phyloP scores from a whole-genome alignment of 1,140 invertebrate species.

The Drosophila aff. region DNA sequence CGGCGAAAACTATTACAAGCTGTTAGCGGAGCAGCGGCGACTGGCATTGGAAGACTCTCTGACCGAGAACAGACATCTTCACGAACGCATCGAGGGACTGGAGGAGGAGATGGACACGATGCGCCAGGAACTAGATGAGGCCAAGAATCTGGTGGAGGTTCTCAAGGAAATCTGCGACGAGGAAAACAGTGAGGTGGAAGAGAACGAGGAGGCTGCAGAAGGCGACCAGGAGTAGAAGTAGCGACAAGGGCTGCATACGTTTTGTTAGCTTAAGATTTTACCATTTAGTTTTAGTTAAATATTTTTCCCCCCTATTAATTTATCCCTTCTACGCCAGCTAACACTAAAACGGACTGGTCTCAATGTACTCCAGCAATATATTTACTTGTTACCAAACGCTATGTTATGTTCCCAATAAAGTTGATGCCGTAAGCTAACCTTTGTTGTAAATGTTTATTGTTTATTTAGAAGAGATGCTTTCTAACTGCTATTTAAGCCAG shows the following conservation, averaged over 20 bases:
- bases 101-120: constrained; percentile 88
- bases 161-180: constrained; percentile 86
- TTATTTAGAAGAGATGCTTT: background rate
- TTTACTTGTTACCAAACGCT: constrained; percentile 62
- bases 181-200: constrained; percentile 61
- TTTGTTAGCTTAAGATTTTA: constrained; percentile 54
- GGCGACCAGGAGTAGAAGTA: constrained; percentile 22
- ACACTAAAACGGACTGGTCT: constrained; percentile 59
- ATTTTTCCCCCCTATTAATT: constrained; percentile 35
- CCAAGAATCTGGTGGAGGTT: constrained; percentile 87
- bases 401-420: constrained; percentile 64
- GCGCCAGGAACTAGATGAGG: constrained; percentile 88
- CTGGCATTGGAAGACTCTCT: constrained; percentile 87
- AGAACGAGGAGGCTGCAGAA: constrained; percentile 25
- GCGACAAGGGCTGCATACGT: constrained; percentile 24
- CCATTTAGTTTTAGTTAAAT: constrained; percentile 53
- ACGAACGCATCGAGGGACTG: constrained; percentile 86
- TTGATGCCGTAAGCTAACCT: constrained; percentile 20
- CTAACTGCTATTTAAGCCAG: constrained; percentile 63
- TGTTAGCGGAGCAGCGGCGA: constrained; percentile 87
- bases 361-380: constrained; percentile 60
- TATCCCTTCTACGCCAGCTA: constrained; percentile 37
- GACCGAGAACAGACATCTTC: constrained; percentile 87
- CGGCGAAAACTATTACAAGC: constrained; percentile 88
- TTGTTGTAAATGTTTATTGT: constrained; percentile 12